Percentiles rank a stretch among this genome's conserved stretches.
Conservation (phyloP, 1,140 invertebrate species). For the Meteorus sp. region DNA sequence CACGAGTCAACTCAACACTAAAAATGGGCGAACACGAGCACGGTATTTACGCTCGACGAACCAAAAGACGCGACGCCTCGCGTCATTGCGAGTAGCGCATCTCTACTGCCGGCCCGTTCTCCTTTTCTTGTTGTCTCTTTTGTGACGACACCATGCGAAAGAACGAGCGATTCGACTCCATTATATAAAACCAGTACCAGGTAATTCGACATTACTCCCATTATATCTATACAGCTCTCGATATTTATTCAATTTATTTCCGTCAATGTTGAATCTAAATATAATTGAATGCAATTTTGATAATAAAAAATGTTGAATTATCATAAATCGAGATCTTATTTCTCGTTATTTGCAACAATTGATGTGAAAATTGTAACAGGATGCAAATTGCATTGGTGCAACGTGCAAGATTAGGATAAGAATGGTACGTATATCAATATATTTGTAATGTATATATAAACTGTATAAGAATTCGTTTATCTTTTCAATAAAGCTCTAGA, state of each 20-base stretch:
- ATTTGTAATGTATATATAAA: neutral
- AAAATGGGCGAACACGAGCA: neutral
- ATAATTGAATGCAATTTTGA: too few species aligned
- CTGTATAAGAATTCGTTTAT: slow-evolving; percentile 12
- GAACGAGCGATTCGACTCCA: too few species aligned
- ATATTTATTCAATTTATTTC: too few species aligned
- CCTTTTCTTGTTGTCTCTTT: neutral
- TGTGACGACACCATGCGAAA: neutral
- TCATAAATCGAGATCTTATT: too few species aligned
- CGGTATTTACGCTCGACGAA: neutral
- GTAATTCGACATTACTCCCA: too few species aligned
- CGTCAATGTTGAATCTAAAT: too few species aligned
- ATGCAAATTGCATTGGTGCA: slow-evolving; percentile 22
- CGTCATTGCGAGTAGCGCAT: neutral
- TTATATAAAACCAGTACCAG: too few species aligned
- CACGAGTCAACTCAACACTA: neutral
- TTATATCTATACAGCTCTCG: too few species aligned
- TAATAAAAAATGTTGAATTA: too few species aligned
- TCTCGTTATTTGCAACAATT: too few species aligned
- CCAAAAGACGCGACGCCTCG: neutral
- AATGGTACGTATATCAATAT: neutral
- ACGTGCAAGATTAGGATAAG: slow-evolving; percentile 10
- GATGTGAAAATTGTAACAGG: too few species aligned
- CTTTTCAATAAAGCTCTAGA: slow-evolving; percentile 15
- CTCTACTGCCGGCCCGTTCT: neutral